Conservation (phyloP, 2,888 invertebrate genomes). For the Ornithoptera priamus region DNA sequence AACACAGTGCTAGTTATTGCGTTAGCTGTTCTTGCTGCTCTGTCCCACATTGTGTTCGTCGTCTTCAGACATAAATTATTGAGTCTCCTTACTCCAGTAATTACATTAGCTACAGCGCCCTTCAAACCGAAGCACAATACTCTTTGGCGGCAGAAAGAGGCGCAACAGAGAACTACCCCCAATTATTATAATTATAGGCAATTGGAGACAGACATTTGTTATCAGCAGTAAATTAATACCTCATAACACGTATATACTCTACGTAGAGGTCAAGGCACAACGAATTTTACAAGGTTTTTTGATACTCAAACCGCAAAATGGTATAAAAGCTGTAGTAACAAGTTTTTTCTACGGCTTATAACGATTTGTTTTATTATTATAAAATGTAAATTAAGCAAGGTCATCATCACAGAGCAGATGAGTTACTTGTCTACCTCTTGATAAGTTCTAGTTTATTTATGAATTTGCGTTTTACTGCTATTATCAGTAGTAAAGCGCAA, state of each 20-base stretch:
- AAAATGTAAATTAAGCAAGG: background rate
- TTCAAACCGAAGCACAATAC: too few species aligned
- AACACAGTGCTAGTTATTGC: too few species aligned
- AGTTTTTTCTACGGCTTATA: background rate
- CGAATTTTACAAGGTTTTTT: background rate
- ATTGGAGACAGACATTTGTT: background rate
- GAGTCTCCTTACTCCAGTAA: too few species aligned
- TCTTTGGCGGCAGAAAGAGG: too few species aligned
- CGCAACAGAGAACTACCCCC: too few species aligned
- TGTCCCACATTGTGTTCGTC: too few species aligned
- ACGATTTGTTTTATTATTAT: slow-evolving; percentile 1
- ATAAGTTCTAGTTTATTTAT: background rate
- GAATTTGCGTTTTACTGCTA: too few species aligned
- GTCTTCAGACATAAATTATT: too few species aligned
- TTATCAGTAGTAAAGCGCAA: too few species aligned
- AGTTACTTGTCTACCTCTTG: background rate
- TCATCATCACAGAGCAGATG: background rate
- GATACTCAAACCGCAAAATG: background rate
- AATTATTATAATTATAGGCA: too few species aligned
- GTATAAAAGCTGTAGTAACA: background rate
- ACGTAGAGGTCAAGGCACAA: background rate
- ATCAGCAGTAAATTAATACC: background rate
- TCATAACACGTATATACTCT: background rate
- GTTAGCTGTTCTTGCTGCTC: too few species aligned
- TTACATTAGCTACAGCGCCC: too few species aligned